Percentiles rank a stretch among this genome's conserved stretches.
Conservation (phyloP, 2,888 invertebrate genomes). For the Amphipyra tragopoginis region DNA sequence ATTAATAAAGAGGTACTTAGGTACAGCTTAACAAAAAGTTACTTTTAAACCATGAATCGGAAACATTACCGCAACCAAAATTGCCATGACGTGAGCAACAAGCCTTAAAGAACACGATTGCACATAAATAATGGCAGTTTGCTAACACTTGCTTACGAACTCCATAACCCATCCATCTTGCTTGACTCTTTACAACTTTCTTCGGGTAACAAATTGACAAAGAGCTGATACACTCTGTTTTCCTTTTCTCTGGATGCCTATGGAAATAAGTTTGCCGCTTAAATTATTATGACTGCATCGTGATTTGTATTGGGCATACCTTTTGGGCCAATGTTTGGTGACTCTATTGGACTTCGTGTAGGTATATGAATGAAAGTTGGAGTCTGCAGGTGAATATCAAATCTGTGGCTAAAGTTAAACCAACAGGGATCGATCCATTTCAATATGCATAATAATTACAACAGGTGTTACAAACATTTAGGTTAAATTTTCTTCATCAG, state of each 20-base stretch:
- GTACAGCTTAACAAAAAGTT: constrained; percentile 10
- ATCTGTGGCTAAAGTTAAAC: constrained; percentile 31
- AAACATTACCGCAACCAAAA: constrained; percentile 19
- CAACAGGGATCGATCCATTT: constrained; percentile 41
- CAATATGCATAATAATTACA: constrained; percentile 32
- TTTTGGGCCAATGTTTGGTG: too few relatives aligned
- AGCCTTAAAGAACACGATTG: constrained; percentile 42
- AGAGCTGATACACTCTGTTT: constrained; percentile 26
- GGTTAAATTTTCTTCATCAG: constrained; percentile 11
- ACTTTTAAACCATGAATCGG: constrained; percentile 18
- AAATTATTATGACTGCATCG: constrained; percentile 1
- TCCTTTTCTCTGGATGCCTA: constrained; percentile 7
- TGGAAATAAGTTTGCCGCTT: constrained; percentile 14
- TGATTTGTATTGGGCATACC: constrained; percentile 1
- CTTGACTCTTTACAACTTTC: constrained; percentile 51
- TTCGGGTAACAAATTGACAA: constrained; percentile 46
- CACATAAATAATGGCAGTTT: constrained; percentile 48
- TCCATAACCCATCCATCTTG: constrained; percentile 54
- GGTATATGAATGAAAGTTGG: constrained; percentile 19
- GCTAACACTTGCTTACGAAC: constrained; percentile 41
- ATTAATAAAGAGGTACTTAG: too few relatives aligned
- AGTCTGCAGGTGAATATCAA: constrained; percentile 14
- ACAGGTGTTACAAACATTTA: constrained; percentile 32
- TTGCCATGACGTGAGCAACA: constrained; percentile 12
- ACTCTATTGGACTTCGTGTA: too few relatives aligned